Base-by-base conservation (phyloP, 2,888 invertebrate species). In the Amphipyra tragopoginis region DNA sequence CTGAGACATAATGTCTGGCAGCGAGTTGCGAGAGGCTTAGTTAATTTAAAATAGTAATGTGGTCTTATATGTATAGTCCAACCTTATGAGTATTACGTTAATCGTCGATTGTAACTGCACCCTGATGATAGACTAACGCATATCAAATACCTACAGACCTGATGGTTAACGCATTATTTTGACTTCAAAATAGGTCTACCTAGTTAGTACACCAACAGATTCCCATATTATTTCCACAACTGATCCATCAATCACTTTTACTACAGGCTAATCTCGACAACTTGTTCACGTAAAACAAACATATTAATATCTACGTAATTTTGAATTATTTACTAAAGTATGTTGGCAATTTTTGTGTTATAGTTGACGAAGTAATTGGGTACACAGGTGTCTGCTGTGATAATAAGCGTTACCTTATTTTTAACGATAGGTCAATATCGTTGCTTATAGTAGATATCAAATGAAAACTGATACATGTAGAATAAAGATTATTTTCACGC, bases 351-450 rank as follows among this genome's bases (percentile, higher is more conserved):
- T 42, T 50, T 54, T 53, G 14, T 38, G 43, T 38, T 38, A 34
- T 38, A 40, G 6, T 33, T 56, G 51, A 63, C 56, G 11, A 55
- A 53, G 33, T 21, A 40, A 14, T 34, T 21, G 39, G 13, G 11
- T 36, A 14, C 14, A 34, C 42, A 65, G 42, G 50, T 65, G 69
- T 53, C 4, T 29, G 7, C 39, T 38, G 44, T 40, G 14, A 36
- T 51, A 45, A 55, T 52, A 44, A 45, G 26, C 26, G 11, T 42
- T 36, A 14, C 51, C 56, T 43, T 43, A 51, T 51, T 56, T 34
- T 13, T 36, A 48, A 10, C 9, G 0, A 40, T 51, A 63, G 56
- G 47, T 69, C 55, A 67, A 69, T 51, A 50, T 33, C 48, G 47
- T 56, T 51, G 50, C 54, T 68, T 54, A 68, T 54, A 45, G 15